Percentiles rank a stretch among this genome's conserved stretches.
Evolutionary conservation across 2,888 invertebrate genomes (phyloP).

Genomic region (Eupsilia transversa): DNA sequence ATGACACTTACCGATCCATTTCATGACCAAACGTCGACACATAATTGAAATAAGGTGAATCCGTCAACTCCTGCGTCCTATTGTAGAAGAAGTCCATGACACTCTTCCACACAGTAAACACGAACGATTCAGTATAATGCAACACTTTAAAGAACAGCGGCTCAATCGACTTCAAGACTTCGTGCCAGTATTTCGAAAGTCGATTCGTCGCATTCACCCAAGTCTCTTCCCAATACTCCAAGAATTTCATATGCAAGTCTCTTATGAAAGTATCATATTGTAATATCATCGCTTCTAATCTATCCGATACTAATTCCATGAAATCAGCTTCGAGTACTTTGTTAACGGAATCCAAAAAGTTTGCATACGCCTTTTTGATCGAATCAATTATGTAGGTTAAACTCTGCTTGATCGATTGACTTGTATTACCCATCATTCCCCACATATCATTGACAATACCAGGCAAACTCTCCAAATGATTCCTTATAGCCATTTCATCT

Average conservation of each 20-base stretch:
- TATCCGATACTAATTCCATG: constrained; percentile 92
- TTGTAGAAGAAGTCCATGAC: constrained; percentile 95
- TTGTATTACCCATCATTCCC: constrained; percentile 96
- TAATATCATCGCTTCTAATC: constrained; percentile 92
- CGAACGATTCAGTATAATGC: constrained; percentile 94
- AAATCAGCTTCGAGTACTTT: constrained; percentile 94
- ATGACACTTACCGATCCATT: constrained; percentile 91
- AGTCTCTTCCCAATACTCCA: constrained; percentile 93
- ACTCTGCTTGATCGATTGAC: constrained; percentile 94
- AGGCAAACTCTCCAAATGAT: constrained; percentile 94
- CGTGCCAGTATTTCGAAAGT: constrained; percentile 93
- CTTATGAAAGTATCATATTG: constrained; percentile 95
- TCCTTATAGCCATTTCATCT: constrained; percentile 94
- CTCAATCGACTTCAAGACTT: constrained; percentile 93
- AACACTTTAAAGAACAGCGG: constrained; percentile 94
- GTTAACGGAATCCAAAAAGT: constrained; percentile 92
- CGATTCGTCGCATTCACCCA: constrained; percentile 93
- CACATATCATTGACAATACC: constrained; percentile 95
- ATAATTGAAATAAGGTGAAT: constrained; percentile 95
- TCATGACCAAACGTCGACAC: constrained; percentile 95
- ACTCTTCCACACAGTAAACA: constrained; percentile 94
- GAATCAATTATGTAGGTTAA: constrained; percentile 94
- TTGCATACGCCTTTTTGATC: constrained; percentile 93
- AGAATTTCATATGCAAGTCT: constrained; percentile 92
- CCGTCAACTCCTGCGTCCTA: constrained; percentile 94